A percentile compares a stretch with the other conserved stretches of the same genome.
Conservation (phyloP, 2,888 invertebrate species). For the Gari tellinella region DNA sequence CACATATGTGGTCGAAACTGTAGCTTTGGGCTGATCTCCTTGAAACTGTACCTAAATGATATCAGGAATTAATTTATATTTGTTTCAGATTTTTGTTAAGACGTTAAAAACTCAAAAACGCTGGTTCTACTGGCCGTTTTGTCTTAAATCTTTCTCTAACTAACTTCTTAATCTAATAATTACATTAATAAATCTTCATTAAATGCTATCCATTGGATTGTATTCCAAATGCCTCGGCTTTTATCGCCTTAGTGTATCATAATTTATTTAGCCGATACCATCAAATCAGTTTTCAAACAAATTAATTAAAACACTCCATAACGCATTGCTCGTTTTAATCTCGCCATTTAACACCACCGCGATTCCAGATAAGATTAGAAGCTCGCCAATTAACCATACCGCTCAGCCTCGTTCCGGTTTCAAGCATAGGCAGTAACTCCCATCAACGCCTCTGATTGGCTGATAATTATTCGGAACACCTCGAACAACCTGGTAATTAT, state of each 20-base stretch:
- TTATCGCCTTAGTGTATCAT: neutral
- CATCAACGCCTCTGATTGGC: constrained; percentile 58
- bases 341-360: constrained; percentile 31
- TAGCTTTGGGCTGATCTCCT: too few relatives aligned
- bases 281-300: constrained; percentile 41
- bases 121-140: too few relatives aligned
- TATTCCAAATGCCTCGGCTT: neutral
- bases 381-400: too few relatives aligned
- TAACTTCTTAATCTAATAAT: too few relatives aligned
- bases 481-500: constrained; percentile 36
- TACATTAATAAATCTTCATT: constrained; percentile 7
- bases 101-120: too few relatives aligned
- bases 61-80: too few relatives aligned
- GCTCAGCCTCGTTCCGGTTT: constrained; percentile 25
- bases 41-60: too few relatives aligned
- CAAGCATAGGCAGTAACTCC: constrained; percentile 45
- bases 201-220: neutral
- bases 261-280: constrained; percentile 16
- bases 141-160: too few relatives aligned
- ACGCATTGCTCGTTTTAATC: constrained; percentile 26
- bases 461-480: constrained; percentile 49
- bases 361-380: constrained; percentile 3
- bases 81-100: too few relatives aligned
- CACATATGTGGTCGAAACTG: too few relatives aligned
- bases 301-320: constrained; percentile 51